Evolutionary conservation across 2,888 invertebrate species (phyloP).

Genomic region (Epinotia ramella): DNA sequence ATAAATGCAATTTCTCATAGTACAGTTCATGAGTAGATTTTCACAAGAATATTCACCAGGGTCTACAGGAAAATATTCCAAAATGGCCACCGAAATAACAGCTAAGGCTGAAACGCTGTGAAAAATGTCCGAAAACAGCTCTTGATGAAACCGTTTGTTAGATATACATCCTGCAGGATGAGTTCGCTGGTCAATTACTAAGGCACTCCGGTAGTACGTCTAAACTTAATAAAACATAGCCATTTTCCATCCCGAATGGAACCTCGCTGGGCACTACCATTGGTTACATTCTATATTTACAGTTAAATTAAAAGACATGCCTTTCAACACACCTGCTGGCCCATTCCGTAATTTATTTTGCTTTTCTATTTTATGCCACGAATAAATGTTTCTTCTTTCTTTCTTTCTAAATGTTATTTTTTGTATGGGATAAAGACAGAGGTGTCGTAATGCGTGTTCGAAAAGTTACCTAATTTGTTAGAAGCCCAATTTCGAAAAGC

Average conservation of each 20-base stretch:
- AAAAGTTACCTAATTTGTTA: too few relatives aligned
- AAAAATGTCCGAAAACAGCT: neutral
- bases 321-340: neutral
- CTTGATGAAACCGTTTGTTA: neutral
- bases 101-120: neutral
- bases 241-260: conserved; percentile 34
- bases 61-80: too few relatives aligned
- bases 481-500: too few relatives aligned
- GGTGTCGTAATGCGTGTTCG: too few relatives aligned
- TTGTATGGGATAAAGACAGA: too few relatives aligned
- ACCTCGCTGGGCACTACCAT: conserved; percentile 15
- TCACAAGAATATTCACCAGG: too few relatives aligned
- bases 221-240: conserved; percentile 44
- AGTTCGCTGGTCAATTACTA: conserved; percentile 35
- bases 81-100: neutral
- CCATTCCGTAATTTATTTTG: too few relatives aligned
- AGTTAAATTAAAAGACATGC: neutral
- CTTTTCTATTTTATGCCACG: too few relatives aligned
- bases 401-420: too few relatives aligned
- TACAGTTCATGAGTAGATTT: too few relatives aligned
- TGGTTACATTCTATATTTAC: neutral
- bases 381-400: too few relatives aligned
- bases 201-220: conserved; percentile 21
- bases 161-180: neutral
- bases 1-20: too few relatives aligned